Conservation (phyloP, 2,113 vertebrate genomes). For the Desmodus rotundus region DNA sequence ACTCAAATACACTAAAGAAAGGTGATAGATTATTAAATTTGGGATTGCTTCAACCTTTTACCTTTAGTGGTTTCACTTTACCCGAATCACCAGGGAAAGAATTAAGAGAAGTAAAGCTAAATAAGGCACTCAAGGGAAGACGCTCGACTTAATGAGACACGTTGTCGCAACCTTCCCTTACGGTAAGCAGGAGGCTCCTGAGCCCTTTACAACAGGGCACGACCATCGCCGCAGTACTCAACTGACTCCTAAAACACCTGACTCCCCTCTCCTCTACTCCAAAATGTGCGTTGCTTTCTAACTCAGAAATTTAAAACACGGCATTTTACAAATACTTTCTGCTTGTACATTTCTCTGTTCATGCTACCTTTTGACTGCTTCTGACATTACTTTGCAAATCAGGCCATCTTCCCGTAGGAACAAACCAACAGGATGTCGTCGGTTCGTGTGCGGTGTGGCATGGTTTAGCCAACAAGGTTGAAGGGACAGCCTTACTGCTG, state of each 20-base stretch:
- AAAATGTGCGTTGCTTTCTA: background rate
- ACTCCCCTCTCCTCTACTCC: background rate
- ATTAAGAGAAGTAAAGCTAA: slow-evolving; percentile 68
- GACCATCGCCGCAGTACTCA: background rate
- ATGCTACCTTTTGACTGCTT: background rate
- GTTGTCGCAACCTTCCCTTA: slow-evolving; percentile 55
- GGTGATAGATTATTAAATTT: slow-evolving; percentile 73
- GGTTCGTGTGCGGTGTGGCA: no score
- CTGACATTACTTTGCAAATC: background rate
- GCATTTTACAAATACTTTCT: background rate
- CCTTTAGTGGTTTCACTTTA: slow-evolving; percentile 67
- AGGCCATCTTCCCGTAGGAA: background rate
- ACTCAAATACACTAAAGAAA: slow-evolving; percentile 55
- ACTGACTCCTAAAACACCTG: background rate
- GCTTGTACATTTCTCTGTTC: background rate
- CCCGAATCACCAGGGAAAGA: slow-evolving; percentile 58
- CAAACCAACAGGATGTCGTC: background rate
- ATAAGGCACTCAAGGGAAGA: slow-evolving; percentile 65
- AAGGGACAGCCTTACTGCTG: background rate
- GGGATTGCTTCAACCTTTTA: slow-evolving; percentile 71
- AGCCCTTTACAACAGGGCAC: background rate
- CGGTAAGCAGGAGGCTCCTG: slow-evolving; percentile 30
- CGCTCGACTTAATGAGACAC: slow-evolving; percentile 62
- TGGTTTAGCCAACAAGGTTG: background rate
- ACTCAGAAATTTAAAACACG: background rate